Evolutionary conservation across 1,140 invertebrate genomes (phyloP).

Genomic region (Bombus pascuorum): DNA sequence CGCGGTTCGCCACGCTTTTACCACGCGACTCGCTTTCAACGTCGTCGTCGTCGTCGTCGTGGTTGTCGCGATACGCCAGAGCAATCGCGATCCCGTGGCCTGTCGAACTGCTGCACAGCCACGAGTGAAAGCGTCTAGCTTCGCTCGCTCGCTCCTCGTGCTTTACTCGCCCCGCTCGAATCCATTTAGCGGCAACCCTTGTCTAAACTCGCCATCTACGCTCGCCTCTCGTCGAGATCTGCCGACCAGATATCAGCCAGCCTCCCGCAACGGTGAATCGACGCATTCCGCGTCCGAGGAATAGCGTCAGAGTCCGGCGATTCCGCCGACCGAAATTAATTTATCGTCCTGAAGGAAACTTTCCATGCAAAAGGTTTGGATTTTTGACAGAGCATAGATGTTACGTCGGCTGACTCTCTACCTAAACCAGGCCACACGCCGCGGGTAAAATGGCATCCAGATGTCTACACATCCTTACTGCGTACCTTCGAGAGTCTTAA

Average conservation of each 20-base stretch:
- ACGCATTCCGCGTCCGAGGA: background rate
- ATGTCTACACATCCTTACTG: too few species aligned
- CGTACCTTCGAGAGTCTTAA: too few species aligned
- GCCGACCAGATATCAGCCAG: background rate
- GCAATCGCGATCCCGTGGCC: slow-evolving; percentile 12
- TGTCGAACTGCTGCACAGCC: background rate
- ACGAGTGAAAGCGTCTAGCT: background rate
- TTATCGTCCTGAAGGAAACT: background rate
- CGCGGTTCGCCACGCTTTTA: slow-evolving; percentile 10
- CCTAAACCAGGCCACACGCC: too few species aligned
- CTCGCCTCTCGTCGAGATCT: background rate
- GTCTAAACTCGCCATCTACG: slow-evolving; percentile 25
- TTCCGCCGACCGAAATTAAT: background rate
- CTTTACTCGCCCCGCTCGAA: background rate
- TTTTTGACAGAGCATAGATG: too few species aligned
- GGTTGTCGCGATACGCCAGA: too few species aligned
- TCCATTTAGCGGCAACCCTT: slow-evolving; percentile 14
- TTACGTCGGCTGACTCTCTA: too few species aligned
- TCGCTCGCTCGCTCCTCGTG: background rate
- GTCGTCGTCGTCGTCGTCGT: background rate
- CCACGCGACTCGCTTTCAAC: slow-evolving; percentile 2
- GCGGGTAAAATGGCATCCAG: too few species aligned
- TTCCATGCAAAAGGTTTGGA: too few species aligned
- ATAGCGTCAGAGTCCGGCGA: background rate
- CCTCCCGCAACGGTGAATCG: background rate